These are phyloP conservation scores for Luffia ferchaultella DNA, from an alignment of 2,888 invertebrate species.

Conservation along the genomic window DNA sequence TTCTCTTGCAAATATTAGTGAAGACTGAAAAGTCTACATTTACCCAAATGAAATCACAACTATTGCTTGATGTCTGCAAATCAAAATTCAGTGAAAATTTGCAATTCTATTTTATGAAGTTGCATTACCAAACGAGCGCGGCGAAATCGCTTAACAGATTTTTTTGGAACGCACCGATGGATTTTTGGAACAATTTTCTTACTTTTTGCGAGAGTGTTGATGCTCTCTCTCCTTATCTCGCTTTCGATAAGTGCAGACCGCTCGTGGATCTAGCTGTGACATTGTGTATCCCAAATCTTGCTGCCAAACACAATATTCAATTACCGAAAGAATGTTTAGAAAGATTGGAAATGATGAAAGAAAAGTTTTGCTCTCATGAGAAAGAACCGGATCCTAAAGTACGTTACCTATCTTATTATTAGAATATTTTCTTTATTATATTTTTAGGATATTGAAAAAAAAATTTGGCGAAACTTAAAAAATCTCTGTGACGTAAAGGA, in stretches of 20 bases:
- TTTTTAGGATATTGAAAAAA: too few relatives aligned
- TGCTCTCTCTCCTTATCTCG: conserved; percentile 34
- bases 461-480: too few relatives aligned
- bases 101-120: conserved; percentile 34
- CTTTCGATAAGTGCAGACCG: conserved; percentile 33
- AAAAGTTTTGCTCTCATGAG: conserved; percentile 25
- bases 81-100: conserved; percentile 33
- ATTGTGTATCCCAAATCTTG: conserved; percentile 30
- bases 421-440: too few relatives aligned
- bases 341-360: conserved; percentile 26
- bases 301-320: conserved; percentile 25
- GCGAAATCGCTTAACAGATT: conserved; percentile 21
- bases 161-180: conserved; percentile 38
- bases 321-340: conserved; percentile 23
- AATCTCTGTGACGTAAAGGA: too few relatives aligned
- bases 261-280: conserved; percentile 32
- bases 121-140: conserved; percentile 27
- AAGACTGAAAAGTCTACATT: conserved; percentile 40
- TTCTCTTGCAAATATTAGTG: conserved; percentile 41
- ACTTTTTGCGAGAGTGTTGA: conserved; percentile 37
- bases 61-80: conserved; percentile 38
- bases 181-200: conserved; percentile 42
- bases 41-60: conserved; percentile 31
- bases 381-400: conserved; percentile 21
- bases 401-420: too few relatives aligned